Conservation (phyloP, 1,140 invertebrate species). For the Dryas iulia region DNA sequence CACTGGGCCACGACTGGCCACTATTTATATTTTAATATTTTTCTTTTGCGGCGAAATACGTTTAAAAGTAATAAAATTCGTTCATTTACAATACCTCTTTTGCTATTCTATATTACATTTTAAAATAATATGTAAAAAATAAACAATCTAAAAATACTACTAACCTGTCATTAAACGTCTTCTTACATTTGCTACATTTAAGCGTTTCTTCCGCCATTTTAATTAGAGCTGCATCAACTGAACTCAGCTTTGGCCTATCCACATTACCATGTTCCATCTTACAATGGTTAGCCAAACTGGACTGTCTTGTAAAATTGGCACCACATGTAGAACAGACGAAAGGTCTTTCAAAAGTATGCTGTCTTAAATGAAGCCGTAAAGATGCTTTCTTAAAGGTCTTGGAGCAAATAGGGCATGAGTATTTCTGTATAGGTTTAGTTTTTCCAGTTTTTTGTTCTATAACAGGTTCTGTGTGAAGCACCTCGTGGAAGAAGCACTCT, state of each 20-base stretch:
- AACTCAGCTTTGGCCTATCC: constrained; percentile 24
- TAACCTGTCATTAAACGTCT: constrained; percentile 53
- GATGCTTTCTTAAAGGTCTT: constrained; percentile 86
- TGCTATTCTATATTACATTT: too few relatives aligned
- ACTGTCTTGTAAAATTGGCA: constrained; percentile 84
- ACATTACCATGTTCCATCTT: constrained; percentile 68
- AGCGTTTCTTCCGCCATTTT: constrained; percentile 29
- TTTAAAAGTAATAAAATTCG: too few relatives aligned
- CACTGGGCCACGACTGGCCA: too few relatives aligned
- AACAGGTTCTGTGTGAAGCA: constrained; percentile 79
- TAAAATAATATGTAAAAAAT: not conserved
- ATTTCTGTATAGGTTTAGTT: constrained; percentile 67
- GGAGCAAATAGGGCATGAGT: constrained; percentile 84
- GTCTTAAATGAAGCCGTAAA: constrained; percentile 85
- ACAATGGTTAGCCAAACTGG: constrained; percentile 81
- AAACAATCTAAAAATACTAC: constrained; percentile 5
- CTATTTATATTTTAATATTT: too few relatives aligned
- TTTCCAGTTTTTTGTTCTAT: constrained; percentile 50
- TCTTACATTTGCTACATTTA: constrained; percentile 49
- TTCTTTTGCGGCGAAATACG: too few relatives aligned
- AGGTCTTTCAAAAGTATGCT: constrained; percentile 90
- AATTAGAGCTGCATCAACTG: constrained; percentile 12
- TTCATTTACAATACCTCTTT: too few relatives aligned
- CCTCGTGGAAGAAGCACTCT: constrained; percentile 85
- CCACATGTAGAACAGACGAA: constrained; percentile 83